A percentile compares a stretch with the other conserved stretches of the same genome.
phyloP scores from a whole-genome alignment of 2,888 invertebrate genomes.

The Zootermopsis nevadensis region DNA sequence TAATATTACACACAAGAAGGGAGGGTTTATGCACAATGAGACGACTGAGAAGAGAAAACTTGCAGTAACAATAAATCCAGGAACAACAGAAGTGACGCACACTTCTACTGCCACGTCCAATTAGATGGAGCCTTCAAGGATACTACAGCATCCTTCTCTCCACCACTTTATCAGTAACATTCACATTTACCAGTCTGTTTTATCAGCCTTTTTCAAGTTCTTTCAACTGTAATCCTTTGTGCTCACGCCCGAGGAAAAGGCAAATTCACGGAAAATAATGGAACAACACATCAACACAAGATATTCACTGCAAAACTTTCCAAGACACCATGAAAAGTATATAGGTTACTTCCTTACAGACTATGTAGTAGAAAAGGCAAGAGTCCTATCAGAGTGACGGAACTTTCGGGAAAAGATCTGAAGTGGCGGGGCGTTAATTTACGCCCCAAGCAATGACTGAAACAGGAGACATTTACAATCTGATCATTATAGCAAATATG shows the following conservation, averaged over 20 bases:
- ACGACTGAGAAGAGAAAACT: slow-evolving; percentile 22
- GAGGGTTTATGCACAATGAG: slow-evolving; percentile 30
- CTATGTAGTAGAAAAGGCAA: slow-evolving; percentile 42
- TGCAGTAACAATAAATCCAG: slow-evolving; percentile 32
- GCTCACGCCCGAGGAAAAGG: slow-evolving; percentile 23
- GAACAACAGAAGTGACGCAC: slow-evolving; percentile 21
- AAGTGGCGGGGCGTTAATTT: slow-evolving; percentile 24
- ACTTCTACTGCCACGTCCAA: slow-evolving; percentile 7
- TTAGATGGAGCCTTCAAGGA: slow-evolving; percentile 7
- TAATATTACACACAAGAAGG: slow-evolving; percentile 45
- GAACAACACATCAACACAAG: slow-evolving; percentile 33
- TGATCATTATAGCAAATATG: slow-evolving; percentile 33
- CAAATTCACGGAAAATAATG: slow-evolving; percentile 40
- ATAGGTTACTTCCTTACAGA: slow-evolving; percentile 37
- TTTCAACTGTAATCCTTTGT: slow-evolving; percentile 25
- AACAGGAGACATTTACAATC: slow-evolving; percentile 32
- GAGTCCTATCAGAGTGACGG: slow-evolving; percentile 26
- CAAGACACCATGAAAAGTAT: slow-evolving; percentile 40
- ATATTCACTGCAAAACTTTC: slow-evolving; percentile 38
- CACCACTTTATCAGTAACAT: slow-evolving; percentile 5
- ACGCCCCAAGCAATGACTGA: slow-evolving; percentile 32
- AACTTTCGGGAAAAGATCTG: slow-evolving; percentile 23
- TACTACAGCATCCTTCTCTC: neutral
- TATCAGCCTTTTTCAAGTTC: slow-evolving; percentile 35
- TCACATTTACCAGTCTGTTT: slow-evolving; percentile 36